These are phyloP conservation scores for Limenitis camilla DNA, from an alignment of 2,888 invertebrate genomes.

Conservation along the genomic window DNA sequence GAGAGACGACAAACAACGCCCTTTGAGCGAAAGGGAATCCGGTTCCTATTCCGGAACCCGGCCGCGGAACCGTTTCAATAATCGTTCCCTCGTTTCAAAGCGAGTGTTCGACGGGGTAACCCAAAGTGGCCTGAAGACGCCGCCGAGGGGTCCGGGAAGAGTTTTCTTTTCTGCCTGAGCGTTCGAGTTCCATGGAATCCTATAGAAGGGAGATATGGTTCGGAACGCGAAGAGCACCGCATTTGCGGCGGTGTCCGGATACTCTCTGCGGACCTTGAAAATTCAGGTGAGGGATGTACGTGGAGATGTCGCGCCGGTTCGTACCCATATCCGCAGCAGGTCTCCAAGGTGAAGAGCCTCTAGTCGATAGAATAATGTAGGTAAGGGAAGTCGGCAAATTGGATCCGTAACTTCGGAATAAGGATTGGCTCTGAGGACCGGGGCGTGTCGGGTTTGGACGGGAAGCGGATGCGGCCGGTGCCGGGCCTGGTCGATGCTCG, in stretches of 20 bases:
- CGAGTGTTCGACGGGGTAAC: conserved; percentile 35
- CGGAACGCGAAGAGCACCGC: too few species aligned
- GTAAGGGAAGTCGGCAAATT: conserved; percentile 81
- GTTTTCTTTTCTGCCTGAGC: conserved; percentile 62
- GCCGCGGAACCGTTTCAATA: conserved; percentile 68
- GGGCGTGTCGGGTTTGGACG: conserved; percentile 75
- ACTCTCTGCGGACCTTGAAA: conserved; percentile 49
- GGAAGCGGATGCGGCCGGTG: conserved; percentile 28
- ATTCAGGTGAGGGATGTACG: conserved; percentile 34
- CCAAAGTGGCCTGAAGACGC: conserved; percentile 69
- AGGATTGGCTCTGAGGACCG: conserved; percentile 83
- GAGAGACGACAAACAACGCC: conserved; percentile 39
- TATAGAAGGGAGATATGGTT: conserved; percentile 70
- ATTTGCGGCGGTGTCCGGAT: conserved; percentile 41
- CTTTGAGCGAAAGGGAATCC: conserved; percentile 72
- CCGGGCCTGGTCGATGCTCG: conserved; percentile 30
- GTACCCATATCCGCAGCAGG: conserved; percentile 85
- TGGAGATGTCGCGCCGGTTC: conserved; percentile 53
- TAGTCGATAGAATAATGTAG: conserved; percentile 79
- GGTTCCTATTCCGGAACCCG: conserved; percentile 76
- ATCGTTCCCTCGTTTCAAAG: conserved; percentile 46
- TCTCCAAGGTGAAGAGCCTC: conserved; percentile 83
- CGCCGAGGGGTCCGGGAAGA: conserved; percentile 70
- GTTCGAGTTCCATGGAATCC: conserved; percentile 64
- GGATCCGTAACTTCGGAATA: conserved; percentile 79